Evolutionary conservation across 2,113 vertebrate species (phyloP).

Genomic region (Elanus axillaris): DNA sequence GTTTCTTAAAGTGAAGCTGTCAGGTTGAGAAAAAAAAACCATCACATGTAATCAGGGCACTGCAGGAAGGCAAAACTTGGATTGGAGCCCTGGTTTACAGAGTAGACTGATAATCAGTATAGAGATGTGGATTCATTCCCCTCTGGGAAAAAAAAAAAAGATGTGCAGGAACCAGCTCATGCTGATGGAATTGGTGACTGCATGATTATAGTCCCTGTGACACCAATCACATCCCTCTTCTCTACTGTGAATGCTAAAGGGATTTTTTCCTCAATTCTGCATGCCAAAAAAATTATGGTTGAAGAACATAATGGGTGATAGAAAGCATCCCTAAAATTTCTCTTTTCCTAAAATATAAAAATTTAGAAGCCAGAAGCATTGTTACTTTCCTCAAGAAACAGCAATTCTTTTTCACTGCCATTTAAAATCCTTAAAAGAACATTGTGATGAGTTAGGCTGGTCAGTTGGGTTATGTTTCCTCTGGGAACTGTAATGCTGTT

Average conservation of each 20-base stretch:
- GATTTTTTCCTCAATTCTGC: not conserved
- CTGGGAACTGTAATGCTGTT: not conserved
- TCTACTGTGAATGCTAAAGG: not conserved
- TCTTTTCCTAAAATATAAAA: not conserved
- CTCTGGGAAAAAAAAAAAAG: not conserved
- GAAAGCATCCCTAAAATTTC: not conserved
- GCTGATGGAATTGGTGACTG: not conserved
- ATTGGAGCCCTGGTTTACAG: not conserved
- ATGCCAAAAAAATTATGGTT: not conserved
- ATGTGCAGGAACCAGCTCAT: not conserved
- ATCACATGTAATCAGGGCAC: not conserved
- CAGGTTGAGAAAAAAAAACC: not conserved
- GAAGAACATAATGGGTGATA: not conserved
- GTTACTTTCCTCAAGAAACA: not conserved
- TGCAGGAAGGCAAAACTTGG: not conserved
- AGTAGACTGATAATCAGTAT: not conserved
- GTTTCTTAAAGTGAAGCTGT: conserved; percentile 22
- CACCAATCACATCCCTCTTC: not conserved
- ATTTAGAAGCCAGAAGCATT: not conserved
- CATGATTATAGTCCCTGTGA: not conserved
- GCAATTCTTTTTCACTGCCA: not conserved
- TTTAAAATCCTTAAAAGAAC: not conserved
- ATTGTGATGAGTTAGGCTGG: not conserved
- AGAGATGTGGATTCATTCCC: not conserved
- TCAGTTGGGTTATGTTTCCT: not conserved